Evolutionary conservation across 2,113 vertebrate genomes (phyloP).

Genomic region (Ariopsis seemanni): DNA sequence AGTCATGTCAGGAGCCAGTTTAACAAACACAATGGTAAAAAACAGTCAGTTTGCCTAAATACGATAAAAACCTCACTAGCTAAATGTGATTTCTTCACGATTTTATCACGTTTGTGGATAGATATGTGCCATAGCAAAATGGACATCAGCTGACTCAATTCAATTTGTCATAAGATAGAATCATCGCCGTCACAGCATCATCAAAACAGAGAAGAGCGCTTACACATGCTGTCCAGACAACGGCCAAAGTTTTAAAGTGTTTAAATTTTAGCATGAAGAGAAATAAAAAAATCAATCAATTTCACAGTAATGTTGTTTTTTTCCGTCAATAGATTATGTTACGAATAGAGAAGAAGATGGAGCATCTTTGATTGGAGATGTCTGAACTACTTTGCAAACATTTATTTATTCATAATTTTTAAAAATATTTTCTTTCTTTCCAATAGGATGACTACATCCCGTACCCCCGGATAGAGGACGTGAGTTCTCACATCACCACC

Average conservation of each 20-base stretch:
- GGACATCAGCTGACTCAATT: background rate
- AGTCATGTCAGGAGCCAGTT: background rate
- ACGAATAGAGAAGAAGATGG: background rate
- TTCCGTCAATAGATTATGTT: background rate
- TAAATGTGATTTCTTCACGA: background rate
- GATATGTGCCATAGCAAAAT: background rate
- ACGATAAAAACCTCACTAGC: background rate
- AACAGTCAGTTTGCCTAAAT: background rate
- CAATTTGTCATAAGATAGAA: background rate
- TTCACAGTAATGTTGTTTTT: background rate
- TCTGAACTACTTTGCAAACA: background rate
- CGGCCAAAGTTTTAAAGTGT: background rate
- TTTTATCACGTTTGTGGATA: background rate
- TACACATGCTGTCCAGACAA: background rate
- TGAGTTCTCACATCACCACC: slow-evolving; percentile 64
- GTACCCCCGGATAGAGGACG: slow-evolving; percentile 94
- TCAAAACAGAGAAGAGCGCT: background rate
- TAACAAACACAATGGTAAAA: background rate
- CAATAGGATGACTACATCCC: slow-evolving; percentile 95
- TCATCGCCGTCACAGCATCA: background rate
- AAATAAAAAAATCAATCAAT: background rate
- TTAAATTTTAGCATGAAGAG: background rate
- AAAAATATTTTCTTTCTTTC: slow-evolving; percentile 55
- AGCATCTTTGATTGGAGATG: background rate
- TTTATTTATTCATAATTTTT: background rate